Evolutionary conservation across 2,797 vertebrate species (phyloP).

Genomic region (Nannoperca australis): DNA sequence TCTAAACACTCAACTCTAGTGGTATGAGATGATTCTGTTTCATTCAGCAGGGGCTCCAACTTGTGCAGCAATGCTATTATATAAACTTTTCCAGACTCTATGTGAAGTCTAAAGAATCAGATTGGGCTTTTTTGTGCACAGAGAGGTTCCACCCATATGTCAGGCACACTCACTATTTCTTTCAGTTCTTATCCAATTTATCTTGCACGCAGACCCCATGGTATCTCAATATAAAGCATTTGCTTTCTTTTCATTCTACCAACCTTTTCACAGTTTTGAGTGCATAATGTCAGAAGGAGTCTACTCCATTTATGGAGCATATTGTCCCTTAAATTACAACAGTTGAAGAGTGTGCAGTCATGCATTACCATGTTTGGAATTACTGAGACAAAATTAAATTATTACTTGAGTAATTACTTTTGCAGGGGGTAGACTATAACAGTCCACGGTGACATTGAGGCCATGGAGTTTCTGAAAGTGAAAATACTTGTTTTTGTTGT

Average conservation of each 20-base stretch:
- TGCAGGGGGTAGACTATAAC: slow-evolving; percentile 25
- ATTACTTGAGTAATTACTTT: slow-evolving; percentile 67
- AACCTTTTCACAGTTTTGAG: slow-evolving; percentile 23
- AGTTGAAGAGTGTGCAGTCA: slow-evolving; percentile 47
- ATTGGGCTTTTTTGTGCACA: slow-evolving; percentile 12
- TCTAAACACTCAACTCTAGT: slow-evolving; percentile 12
- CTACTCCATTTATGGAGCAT: slow-evolving; percentile 37
- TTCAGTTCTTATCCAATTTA: slow-evolving; percentile 46
- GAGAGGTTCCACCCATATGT: slow-evolving; percentile 23
- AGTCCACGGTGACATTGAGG: slow-evolving; percentile 56
- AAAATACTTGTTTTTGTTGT: slow-evolving; percentile 49
- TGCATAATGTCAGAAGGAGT: slow-evolving; percentile 28
- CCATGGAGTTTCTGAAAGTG: slow-evolving; percentile 54
- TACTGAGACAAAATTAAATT: slow-evolving; percentile 65
- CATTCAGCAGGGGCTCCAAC: slow-evolving; percentile 46
- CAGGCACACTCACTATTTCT: slow-evolving; percentile 31
- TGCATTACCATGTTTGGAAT: slow-evolving; percentile 54
- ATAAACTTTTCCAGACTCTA: slow-evolving; percentile 38
- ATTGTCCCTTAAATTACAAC: slow-evolving; percentile 56
- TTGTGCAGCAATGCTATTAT: slow-evolving; percentile 37
- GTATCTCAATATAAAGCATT: slow-evolving; percentile 32
- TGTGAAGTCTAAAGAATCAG: slow-evolving; percentile 41
- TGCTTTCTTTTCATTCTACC: slow-evolving; percentile 42
- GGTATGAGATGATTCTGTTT: slow-evolving; percentile 31
- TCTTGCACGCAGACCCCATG: slow-evolving; percentile 40